phyloP scores from a whole-genome alignment of 2,113 vertebrate genomes.

The Eubucco bourcierii region DNA sequence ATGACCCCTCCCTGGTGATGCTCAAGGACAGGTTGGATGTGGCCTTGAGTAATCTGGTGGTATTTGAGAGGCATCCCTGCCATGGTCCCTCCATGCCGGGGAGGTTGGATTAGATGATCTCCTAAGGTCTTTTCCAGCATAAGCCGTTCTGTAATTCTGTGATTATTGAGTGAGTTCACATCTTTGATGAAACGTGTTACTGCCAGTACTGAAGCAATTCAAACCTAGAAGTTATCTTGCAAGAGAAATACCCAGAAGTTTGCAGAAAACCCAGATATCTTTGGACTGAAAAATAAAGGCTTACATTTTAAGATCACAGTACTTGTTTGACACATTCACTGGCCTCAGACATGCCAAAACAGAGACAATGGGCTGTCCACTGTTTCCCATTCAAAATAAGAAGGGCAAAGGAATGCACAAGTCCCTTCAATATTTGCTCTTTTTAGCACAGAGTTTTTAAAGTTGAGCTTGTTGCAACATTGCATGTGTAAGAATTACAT shows the following conservation, averaged over 20 bases:
- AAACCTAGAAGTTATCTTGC: neutral
- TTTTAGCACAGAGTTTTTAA: neutral
- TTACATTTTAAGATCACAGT: constrained; percentile 20
- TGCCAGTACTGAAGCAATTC: neutral
- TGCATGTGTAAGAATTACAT: neutral
- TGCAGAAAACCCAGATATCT: neutral
- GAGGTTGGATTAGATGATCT: too few species aligned
- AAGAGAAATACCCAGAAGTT: neutral
- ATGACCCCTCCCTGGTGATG: too few species aligned
- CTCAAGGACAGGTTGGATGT: too few species aligned
- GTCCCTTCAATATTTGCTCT: neutral
- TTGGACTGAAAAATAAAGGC: neutral
- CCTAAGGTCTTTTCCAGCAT: too few species aligned
- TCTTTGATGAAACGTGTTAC: neutral
- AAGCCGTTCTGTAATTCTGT: too few species aligned
- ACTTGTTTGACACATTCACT: neutral
- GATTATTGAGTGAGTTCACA: neutral
- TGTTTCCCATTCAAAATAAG: neutral
- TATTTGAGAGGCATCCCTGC: too few species aligned
- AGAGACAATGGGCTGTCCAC: constrained; percentile 6
- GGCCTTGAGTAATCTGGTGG: too few species aligned
- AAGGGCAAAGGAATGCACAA: neutral
- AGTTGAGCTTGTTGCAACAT: neutral
- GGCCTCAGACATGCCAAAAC: neutral
- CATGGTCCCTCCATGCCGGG: too few species aligned